phyloP scores from a whole-genome alignment of 2,888 invertebrate genomes.

The Coleophora flavipennella region DNA sequence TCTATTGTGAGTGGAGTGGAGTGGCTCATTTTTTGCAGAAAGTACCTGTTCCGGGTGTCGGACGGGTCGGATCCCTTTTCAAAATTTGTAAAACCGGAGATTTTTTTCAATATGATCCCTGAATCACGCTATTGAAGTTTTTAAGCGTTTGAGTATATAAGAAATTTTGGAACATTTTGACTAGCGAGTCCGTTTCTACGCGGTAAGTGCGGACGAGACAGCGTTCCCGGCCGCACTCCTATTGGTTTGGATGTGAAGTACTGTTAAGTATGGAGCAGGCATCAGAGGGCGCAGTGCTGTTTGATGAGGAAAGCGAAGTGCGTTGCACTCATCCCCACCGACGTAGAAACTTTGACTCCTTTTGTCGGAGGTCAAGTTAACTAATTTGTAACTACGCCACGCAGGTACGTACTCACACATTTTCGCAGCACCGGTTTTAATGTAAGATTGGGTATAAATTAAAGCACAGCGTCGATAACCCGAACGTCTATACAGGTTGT shows the following conservation, averaged over 20 bases:
- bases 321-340: slow-evolving; percentile 53
- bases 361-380: slow-evolving; percentile 30
- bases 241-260: slow-evolving; percentile 51
- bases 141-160: slow-evolving; percentile 21
- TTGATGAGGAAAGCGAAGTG: slow-evolving; percentile 57
- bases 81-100: not conserved
- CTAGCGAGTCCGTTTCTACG: slow-evolving; percentile 57
- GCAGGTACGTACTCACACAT: too few species aligned
- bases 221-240: slow-evolving; percentile 17
- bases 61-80: slow-evolving; percentile 1
- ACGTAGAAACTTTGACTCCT: slow-evolving; percentile 61
- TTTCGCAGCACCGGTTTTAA: too few species aligned
- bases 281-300: slow-evolving; percentile 33
- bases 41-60: slow-evolving; percentile 4
- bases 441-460: too few species aligned
- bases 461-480: too few species aligned
- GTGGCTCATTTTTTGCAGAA: not conserved
- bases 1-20: not conserved
- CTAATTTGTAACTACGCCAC: too few species aligned
- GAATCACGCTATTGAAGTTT: slow-evolving; percentile 42
- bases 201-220: slow-evolving; percentile 36
- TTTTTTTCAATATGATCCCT: slow-evolving; percentile 43
- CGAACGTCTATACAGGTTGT: too few species aligned
- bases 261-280: slow-evolving; percentile 41
- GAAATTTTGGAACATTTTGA: slow-evolving; percentile 8